Evolutionary conservation across 30 jellyfish, hydroid and myxozoan genomes (phyloP).

Genomic region (Turritopsis rubra): DNA sequence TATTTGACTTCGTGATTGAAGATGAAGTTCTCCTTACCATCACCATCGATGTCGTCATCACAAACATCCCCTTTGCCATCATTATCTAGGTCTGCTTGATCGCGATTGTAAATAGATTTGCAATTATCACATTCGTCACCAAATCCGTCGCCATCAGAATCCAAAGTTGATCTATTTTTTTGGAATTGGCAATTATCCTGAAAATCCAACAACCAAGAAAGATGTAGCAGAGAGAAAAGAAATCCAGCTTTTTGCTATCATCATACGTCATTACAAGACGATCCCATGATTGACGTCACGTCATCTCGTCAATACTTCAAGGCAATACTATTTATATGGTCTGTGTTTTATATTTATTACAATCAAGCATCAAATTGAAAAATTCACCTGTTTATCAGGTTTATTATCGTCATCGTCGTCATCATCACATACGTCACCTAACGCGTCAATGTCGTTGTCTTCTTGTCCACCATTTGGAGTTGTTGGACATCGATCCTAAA

Average conservation of each 20-base stretch:
- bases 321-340: too few relatives aligned
- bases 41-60: slow-evolving; percentile 87
- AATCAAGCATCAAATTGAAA: too few relatives aligned
- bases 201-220: too few relatives aligned
- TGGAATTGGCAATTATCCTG: slow-evolving; percentile 80
- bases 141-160: slow-evolving; percentile 76
- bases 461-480: slow-evolving; percentile 52
- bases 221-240: too few relatives aligned
- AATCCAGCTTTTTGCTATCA: too few relatives aligned
- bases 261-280: too few relatives aligned
- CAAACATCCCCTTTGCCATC: slow-evolving; percentile 82
- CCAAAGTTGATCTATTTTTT: slow-evolving; percentile 40
- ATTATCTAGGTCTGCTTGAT: slow-evolving; percentile 71
- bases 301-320: too few relatives aligned
- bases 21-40: slow-evolving; percentile 45
- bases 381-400: slow-evolving; percentile 13
- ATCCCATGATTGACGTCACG: too few relatives aligned
- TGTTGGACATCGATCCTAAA: slow-evolving; percentile 37
- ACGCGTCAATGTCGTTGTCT: slow-evolving; percentile 36
- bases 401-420: slow-evolving; percentile 42
- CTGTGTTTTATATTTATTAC: too few relatives aligned
- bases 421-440: slow-evolving; percentile 47
- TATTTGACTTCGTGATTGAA: background rate
- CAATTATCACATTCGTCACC: slow-evolving; percentile 95
- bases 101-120: slow-evolving; percentile 41